These are phyloP conservation scores for Ditula angustiorana DNA, from an alignment of 2,888 invertebrate species.

Conservation along the genomic window DNA sequence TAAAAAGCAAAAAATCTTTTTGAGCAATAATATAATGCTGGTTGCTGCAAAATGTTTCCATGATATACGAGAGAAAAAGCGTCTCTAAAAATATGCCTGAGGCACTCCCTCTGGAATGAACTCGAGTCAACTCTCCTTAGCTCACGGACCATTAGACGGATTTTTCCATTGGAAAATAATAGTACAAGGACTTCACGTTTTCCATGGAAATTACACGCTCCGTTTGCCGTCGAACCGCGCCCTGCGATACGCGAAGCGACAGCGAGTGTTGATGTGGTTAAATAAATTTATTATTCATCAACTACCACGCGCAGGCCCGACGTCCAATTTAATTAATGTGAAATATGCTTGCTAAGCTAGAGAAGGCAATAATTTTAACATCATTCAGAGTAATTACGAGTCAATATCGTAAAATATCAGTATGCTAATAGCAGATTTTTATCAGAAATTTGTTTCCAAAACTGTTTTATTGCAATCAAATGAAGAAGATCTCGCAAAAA, in stretches of 20 bases:
- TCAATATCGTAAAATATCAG: conserved; percentile 22
- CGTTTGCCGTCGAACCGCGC: conserved; percentile 47
- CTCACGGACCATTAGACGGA: conserved; percentile 21
- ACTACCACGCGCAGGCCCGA: conserved; percentile 45
- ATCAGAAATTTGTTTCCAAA: not conserved
- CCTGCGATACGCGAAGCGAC: conserved; percentile 51
- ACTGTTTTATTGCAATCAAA: conserved; percentile 1
- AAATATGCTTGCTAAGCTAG: conserved; percentile 46
- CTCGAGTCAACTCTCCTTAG: conserved; percentile 32
- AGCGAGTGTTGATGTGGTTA: conserved; percentile 54
- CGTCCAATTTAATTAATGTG: conserved; percentile 56
- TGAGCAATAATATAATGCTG: not conserved
- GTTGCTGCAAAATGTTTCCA: conserved; percentile 22
- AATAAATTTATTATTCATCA: conserved; percentile 59
- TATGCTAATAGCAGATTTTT: conserved; percentile 19
- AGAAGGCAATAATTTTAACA: conserved; percentile 34
- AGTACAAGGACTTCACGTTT: conserved; percentile 44
- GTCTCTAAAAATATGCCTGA: conserved; percentile 21
- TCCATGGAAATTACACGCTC: conserved; percentile 54
- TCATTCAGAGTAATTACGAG: conserved; percentile 23
- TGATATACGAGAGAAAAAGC: conserved; percentile 11
- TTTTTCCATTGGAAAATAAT: conserved; percentile 28
- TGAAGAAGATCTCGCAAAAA: not conserved
- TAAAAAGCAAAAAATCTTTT: not conserved
- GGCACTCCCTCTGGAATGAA: conserved; percentile 11